phyloP scores from a whole-genome alignment of 2,888 invertebrate genomes.

The Dynastes grantii region DNA sequence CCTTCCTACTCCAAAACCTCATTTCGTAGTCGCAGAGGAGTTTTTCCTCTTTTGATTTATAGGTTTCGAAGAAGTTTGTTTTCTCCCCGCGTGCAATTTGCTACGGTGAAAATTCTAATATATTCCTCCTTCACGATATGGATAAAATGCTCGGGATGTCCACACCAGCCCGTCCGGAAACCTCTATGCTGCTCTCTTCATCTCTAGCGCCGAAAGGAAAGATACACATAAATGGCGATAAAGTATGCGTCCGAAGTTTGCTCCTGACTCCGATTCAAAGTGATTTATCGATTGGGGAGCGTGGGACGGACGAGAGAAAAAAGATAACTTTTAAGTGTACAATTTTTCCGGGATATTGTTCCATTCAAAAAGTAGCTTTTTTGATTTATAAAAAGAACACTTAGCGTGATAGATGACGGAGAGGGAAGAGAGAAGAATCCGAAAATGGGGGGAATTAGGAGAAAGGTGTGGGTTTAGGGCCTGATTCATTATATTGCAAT shows the following conservation, averaged over 20 bases:
- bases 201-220: slow-evolving; percentile 4
- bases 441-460: not conserved
- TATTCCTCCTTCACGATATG: slow-evolving; percentile 15
- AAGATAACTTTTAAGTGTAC: slow-evolving; percentile 40
- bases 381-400: slow-evolving; percentile 42
- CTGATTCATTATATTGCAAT: not conserved
- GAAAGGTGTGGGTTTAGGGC: not conserved
- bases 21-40: too few species aligned
- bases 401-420: slow-evolving; percentile 25
- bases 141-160: slow-evolving; percentile 10
- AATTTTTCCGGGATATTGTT: slow-evolving; percentile 46
- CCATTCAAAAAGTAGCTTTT: slow-evolving; percentile 28
- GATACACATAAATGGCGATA: slow-evolving; percentile 46
- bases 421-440: not conserved
- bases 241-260: slow-evolving; percentile 41
- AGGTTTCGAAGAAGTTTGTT: slow-evolving; percentile 15
- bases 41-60: slow-evolving; percentile 33
- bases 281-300: slow-evolving; percentile 38
- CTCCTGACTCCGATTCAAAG: slow-evolving; percentile 27
- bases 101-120: slow-evolving; percentile 13
- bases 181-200: not conserved
- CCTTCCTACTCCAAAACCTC: too few species aligned
- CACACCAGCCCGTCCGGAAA: not conserved
- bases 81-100: slow-evolving; percentile 28
- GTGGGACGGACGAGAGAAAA: not conserved